Conservation (phyloP, 2,797 vertebrate genomes). For the Leuciscus waleckii region DNA sequence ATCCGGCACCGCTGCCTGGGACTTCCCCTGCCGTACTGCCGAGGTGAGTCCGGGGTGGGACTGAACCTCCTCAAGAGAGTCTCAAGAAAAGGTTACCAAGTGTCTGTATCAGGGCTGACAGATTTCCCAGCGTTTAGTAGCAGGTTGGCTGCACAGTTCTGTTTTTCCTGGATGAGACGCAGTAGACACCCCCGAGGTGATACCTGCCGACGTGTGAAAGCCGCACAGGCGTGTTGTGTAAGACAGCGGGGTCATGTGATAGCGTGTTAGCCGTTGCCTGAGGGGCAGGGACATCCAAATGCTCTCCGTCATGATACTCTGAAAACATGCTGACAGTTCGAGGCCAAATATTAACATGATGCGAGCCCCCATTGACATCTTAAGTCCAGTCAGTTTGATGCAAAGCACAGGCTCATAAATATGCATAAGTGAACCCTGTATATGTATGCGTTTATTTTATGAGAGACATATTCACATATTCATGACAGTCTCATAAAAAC, state of each 20-base stretch:
- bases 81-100: conserved; percentile 19
- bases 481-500: conserved; percentile 9
- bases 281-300: background rate
- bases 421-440: conserved; percentile 4
- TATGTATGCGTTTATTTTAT: background rate
- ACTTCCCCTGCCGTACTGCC: conserved; percentile 95
- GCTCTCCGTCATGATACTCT: background rate
- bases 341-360: conserved; percentile 33
- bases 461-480: conserved; percentile 12
- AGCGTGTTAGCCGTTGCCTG: conserved; percentile 18
- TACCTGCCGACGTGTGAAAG: conserved; percentile 71
- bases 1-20: conserved; percentile 90
- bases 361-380: background rate
- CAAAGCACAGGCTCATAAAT: conserved; percentile 5
- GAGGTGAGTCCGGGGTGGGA: conserved; percentile 80
- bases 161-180: conserved; percentile 71
- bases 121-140: conserved; percentile 47
- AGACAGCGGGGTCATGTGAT: conserved; percentile 31
- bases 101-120: conserved; percentile 52
- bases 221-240: conserved; percentile 17
- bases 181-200: conserved; percentile 67
- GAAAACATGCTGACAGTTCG: background rate
- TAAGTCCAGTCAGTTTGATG: background rate
- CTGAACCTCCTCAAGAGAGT: conserved; percentile 8
- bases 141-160: conserved; percentile 56